phyloP scores from a whole-genome alignment of 1,140 invertebrate genomes.

The Macrobrachium rosenbergii region DNA sequence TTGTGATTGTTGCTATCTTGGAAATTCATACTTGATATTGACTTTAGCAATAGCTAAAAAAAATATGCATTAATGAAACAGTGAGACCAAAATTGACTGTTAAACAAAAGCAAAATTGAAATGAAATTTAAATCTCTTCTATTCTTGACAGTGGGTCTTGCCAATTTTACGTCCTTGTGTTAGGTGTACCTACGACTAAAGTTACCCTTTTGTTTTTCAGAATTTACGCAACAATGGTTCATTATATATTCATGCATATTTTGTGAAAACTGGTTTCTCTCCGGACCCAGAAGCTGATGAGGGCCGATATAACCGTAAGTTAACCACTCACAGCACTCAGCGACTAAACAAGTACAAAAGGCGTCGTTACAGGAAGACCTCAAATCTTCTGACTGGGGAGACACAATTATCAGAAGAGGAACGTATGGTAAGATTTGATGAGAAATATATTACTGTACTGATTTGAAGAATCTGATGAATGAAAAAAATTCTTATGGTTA shows the following conservation, averaged over 20 bases:
- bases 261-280: slow-evolving; percentile 85
- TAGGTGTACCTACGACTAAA: slow-evolving; percentile 55
- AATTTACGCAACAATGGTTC: slow-evolving; percentile 92
- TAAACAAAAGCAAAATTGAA: too few species aligned
- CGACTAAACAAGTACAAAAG: slow-evolving; percentile 92
- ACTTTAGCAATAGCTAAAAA: too few species aligned
- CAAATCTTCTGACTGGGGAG: slow-evolving; percentile 95
- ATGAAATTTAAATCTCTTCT: too few species aligned
- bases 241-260: slow-evolving; percentile 91
- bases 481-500: too few species aligned
- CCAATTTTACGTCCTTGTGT: slow-evolving; percentile 4
- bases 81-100: too few species aligned
- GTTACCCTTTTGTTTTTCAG: slow-evolving; percentile 69
- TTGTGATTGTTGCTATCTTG: too few species aligned
- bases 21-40: too few species aligned
- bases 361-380: slow-evolving; percentile 86
- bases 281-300: slow-evolving; percentile 81
- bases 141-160: too few species aligned
- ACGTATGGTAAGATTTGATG: slow-evolving; percentile 69
- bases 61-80: too few species aligned
- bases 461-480: too few species aligned
- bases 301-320: slow-evolving; percentile 78
- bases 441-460: not conserved
- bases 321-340: slow-evolving; percentile 82
- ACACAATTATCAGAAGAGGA: slow-evolving; percentile 83